These are phyloP conservation scores for Formicarius rufipectus DNA, from an alignment of 2,113 vertebrate species.

Conservation along the genomic window DNA sequence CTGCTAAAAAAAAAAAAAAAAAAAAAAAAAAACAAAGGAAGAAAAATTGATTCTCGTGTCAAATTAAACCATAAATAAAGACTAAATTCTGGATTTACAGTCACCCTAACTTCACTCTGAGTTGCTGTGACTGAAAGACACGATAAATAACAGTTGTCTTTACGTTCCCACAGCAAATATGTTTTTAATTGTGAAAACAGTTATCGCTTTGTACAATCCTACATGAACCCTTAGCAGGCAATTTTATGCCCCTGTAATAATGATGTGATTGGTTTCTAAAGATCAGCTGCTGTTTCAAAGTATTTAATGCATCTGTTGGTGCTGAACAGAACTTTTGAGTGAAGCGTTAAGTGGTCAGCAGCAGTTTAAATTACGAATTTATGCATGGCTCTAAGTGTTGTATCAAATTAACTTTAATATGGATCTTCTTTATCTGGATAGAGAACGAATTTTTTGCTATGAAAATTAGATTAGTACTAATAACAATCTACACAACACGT, in stretches of 20 bases:
- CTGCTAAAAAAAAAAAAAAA: not conserved
- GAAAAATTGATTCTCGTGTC: constrained; percentile 1
- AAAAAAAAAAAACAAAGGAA: not conserved
- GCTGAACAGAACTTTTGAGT: not conserved
- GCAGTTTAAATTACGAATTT: not conserved
- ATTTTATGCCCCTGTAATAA: not conserved
- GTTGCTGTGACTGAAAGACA: not conserved
- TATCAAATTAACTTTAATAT: not conserved
- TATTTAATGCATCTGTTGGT: not conserved
- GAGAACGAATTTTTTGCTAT: not conserved
- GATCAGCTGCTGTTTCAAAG: not conserved
- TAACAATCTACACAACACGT: not conserved
- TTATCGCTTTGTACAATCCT: not conserved
- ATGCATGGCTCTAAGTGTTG: not conserved
- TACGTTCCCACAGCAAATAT: not conserved
- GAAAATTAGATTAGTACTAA: constrained; percentile 17
- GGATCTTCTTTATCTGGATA: not conserved
- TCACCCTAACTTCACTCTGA: not conserved
- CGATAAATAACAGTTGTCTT: not conserved
- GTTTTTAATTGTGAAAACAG: not conserved
- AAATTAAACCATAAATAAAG: not conserved
- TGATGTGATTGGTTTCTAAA: not conserved
- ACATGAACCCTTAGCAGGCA: not conserved
- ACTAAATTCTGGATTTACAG: not conserved
- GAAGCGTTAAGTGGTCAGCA: not conserved